Percentiles rank a stretch among this genome's conserved stretches.
Conservation (phyloP, 2,113 vertebrate species). For the Planiliza haematocheilus region DNA sequence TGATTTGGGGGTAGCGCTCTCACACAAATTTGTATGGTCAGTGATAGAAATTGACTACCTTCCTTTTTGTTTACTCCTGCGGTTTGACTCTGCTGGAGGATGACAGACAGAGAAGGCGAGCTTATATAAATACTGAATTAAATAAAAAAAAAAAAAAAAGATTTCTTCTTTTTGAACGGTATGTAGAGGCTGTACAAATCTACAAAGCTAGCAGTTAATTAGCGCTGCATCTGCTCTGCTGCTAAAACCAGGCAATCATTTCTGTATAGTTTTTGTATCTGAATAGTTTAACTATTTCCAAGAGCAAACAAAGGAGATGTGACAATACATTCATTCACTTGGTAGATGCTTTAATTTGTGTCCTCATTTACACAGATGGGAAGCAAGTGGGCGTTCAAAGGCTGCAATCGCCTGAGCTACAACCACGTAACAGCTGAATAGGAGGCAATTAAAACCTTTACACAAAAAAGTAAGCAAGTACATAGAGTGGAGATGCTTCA, state of each 20-base stretch:
- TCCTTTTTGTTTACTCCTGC: not conserved
- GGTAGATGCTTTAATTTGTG: not conserved
- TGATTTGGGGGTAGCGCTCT: too few species aligned
- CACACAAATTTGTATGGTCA: too few species aligned
- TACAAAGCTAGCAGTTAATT: not conserved
- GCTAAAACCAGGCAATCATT: not conserved
- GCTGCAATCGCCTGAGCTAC: not conserved
- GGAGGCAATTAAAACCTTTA: not conserved
- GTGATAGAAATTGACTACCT: not conserved
- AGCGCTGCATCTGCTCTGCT: not conserved
- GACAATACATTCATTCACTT: not conserved
- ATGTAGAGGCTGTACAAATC: slow-evolving; percentile 4
- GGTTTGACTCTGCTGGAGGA: slow-evolving; percentile 12
- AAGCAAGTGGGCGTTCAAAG: not conserved
- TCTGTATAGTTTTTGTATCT: slow-evolving; percentile 2
- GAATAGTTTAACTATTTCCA: not conserved
- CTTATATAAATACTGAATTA: slow-evolving; percentile 4
- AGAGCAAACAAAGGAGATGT: slow-evolving; percentile 7
- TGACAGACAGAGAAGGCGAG: slow-evolving; percentile 1
- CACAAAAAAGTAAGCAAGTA: not conserved
- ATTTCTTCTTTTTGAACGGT: not conserved
- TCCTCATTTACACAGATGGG: slow-evolving; percentile 1
- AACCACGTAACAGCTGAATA: not conserved
- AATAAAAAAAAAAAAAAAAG: slow-evolving; percentile 1
- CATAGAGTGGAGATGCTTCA: not conserved